Percentiles rank a stretch among this genome's conserved stretches.
Conservation (phyloP, 2,113 vertebrate genomes). For the Gracilinanus agilis region DNA sequence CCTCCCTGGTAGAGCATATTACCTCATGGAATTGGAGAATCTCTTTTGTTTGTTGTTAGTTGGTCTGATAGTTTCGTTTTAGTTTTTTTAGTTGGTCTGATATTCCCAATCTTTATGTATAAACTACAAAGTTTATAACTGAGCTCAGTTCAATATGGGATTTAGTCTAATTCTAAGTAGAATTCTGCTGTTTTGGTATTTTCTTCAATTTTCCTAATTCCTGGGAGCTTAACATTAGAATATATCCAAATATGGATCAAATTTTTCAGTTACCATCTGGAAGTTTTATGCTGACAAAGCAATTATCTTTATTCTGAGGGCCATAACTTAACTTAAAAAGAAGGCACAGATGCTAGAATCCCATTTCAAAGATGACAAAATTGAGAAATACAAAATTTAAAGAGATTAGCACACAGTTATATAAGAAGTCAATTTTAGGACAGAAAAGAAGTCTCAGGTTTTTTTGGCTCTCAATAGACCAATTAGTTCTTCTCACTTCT, state of each 20-base stretch:
- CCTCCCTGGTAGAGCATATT: background rate
- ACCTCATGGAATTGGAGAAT: background rate
- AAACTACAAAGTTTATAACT: background rate
- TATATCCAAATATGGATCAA: background rate
- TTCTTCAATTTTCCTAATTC: background rate
- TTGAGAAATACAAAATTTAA: background rate
- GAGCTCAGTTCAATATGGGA: background rate
- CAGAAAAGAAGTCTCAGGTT: background rate
- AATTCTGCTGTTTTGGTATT: background rate
- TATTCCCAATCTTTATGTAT: background rate
- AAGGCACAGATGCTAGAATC: rapidly evolving
- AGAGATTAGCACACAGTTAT: background rate
- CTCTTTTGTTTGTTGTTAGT: background rate
- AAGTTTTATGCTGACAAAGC: background rate
- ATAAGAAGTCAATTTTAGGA: background rate
- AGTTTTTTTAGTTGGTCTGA: background rate
- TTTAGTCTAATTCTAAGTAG: background rate
- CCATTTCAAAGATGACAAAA: constrained; percentile 13
- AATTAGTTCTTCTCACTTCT: background rate
- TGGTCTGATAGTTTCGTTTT: no score
- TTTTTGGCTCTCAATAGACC: background rate
- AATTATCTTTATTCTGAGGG: background rate
- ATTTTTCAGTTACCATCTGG: background rate
- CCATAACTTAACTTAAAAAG: background rate
- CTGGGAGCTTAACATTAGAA: background rate